Evolutionary conservation across 1,140 invertebrate genomes (phyloP).

Genomic region (Brachionus manjavacas): DNA sequence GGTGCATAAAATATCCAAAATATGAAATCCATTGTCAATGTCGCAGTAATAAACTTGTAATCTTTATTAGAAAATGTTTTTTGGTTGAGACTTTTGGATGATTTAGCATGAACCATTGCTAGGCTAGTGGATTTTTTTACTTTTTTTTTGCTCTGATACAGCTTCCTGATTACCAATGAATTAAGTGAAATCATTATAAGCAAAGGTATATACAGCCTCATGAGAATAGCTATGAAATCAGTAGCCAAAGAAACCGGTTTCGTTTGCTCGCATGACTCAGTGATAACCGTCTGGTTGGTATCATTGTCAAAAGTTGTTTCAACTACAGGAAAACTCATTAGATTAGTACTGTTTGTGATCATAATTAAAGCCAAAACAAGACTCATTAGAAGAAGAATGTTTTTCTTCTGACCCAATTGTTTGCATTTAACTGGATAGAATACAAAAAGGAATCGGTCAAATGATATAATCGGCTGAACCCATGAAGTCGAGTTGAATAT

Average conservation of each 20-base stretch:
- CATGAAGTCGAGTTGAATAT: constrained; percentile 26
- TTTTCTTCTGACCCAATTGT: neutral
- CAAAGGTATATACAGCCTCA: constrained; percentile 9
- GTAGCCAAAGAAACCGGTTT: neutral
- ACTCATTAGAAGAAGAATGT: neutral
- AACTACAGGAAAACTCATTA: neutral
- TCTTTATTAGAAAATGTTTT: neutral
- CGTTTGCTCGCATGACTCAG: neutral
- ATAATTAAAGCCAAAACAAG: neutral
- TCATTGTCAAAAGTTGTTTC: neutral
- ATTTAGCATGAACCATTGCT: neutral
- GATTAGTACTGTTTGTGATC: neutral
- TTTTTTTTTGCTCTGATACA: neutral
- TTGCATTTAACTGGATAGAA: neutral
- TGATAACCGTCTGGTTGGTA: neutral
- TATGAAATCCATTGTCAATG: constrained; percentile 23
- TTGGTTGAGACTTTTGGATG: neutral
- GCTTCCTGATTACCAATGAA: neutral
- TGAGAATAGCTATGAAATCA: constrained; percentile 20
- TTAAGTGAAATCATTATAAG: neutral
- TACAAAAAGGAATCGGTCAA: neutral
- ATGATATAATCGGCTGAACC: constrained; percentile 5
- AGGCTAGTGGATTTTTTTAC: neutral
- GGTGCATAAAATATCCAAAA: constrained; percentile 35
- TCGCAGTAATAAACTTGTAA: neutral